Conservation (phyloP, 1,140 invertebrate genomes). For the Listronotus oregonensis region DNA sequence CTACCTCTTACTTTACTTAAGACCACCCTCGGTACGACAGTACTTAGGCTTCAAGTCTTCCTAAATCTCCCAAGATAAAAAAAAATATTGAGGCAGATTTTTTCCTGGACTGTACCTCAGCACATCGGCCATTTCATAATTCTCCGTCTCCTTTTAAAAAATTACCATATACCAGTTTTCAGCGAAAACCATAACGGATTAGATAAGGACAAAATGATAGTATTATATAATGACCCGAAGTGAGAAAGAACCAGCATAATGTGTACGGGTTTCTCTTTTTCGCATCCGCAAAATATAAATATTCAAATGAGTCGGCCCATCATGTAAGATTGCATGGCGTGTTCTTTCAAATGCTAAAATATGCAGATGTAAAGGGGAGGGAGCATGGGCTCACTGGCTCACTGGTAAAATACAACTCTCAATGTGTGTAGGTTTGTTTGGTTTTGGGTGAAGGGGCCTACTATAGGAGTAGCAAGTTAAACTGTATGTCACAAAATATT, state of each 20-base stretch:
- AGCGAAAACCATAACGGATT: background rate
- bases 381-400: background rate
- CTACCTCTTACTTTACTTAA: no score
- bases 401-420: background rate
- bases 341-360: constrained; percentile 51
- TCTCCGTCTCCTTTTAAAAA: constrained; percentile 42
- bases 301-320: constrained; percentile 42
- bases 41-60: background rate
- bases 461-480: background rate
- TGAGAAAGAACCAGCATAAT: constrained; percentile 14
- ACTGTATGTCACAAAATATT: no score
- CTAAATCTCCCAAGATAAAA: no score
- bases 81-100: background rate
- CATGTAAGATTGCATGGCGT: constrained; percentile 43
- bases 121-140: constrained; percentile 39
- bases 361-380: constrained; percentile 48
- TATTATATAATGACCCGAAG: background rate
- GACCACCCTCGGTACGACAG: no score
- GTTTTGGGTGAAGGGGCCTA: background rate
- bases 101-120: constrained; percentile 44
- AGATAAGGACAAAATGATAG: constrained; percentile 2
- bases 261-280: constrained; percentile 30
- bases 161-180: constrained; percentile 28
- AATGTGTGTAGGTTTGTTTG: constrained; percentile 5
- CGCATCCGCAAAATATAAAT: constrained; percentile 40